Evolutionary conservation across 2,797 vertebrate genomes (phyloP), one percentile per base, ranked within the genome.

Genomic region (Okamejei kenojei): DNA sequence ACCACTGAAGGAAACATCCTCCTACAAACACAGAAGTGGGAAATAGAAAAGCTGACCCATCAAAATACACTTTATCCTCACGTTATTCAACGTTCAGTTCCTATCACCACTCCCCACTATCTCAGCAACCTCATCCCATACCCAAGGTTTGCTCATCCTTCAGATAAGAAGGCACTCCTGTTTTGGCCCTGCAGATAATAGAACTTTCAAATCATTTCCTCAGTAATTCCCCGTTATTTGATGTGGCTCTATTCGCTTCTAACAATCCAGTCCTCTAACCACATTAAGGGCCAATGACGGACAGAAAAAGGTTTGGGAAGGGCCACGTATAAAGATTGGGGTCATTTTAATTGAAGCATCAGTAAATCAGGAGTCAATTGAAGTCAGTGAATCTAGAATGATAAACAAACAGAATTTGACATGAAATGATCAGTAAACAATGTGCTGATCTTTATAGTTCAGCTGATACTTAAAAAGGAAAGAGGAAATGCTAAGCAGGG

Each of bases 1-100:
- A 90, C 99, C 99, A 93, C 94, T 96, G 80, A 99, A 95, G 94
- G 96, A 98, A 94, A 99, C 95, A 9, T 99, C 99, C 77, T 99
- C 99, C 99, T 99, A 95, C n/a, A 95, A 94, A 93, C 11, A 45
- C 38, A 93, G 38, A 81, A 45, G 35, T 58, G 71, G 23, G 71
- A 93, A 78, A 29, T 79, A 79, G 26, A 93, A 81, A 68, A 61
- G 71, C 58, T 84, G 94, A 29, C 96, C 10, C 96, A 13, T 92
- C 15, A 71, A 90, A 32, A 81, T 86, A 82, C 90, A 7, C 93
- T 45, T 45, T 58, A 65, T 58, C 63, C n/a, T 86, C 58, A 32
- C 2, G 68, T 90, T 68, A 2, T 38, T 90, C 63, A 63, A 19
- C 63, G 35, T 68, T 26, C 58, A 13, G 65, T n/a, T 86, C 9